Base-by-base conservation (phyloP, 1,140 invertebrate species). In the Pogonus chalceus region DNA sequence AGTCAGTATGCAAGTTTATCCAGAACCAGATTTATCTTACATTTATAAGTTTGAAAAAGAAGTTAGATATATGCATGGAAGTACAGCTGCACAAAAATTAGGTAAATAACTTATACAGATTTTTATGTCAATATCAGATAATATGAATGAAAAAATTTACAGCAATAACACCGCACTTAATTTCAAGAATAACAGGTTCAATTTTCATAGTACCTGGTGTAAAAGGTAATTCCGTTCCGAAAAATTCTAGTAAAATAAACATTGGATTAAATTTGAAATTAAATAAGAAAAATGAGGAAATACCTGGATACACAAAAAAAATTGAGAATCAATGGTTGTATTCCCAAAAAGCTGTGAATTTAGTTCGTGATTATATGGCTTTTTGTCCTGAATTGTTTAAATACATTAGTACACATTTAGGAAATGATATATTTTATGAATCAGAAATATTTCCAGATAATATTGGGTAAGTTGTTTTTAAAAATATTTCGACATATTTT, bases 201-300 rank as follows among this genome's bases (percentile, higher is more conserved):
- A 76, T 96, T 43, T 84, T 82, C 55, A 76, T 93, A 12, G 69
- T 75, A 3, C 60, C 65, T 0, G 73, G 73, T 0, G 65, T 72
- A 2, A 73, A 69, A 23, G 59, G 64, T 10, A 58, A 62, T 2
- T 64, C 67, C 14, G 10, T 59, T 3, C 52, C 68, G 12, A 70
- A 75, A 46, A 68, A 72, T 56, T 62, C 66, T 3, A 68, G 69
- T n/a, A 86, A 83, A 65, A 65, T 84, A 20, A 96, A 97, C 66
- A 79, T 97, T 23, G 95, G 94, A 0, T 74, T 98, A 10, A 91
- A 94, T 69, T 73, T 98, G 1, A 98, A 97, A 68, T 92, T 88
- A 61, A 90, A 86, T 50, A 92, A 89, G 68, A 84, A 87, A 66
- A 80, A 82, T 59, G 76, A 78, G 65, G 74, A 88, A 70, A 76